Evolutionary conservation across 2,797 vertebrate genomes (phyloP).

Genomic region (Erethizon dorsatum): DNA sequence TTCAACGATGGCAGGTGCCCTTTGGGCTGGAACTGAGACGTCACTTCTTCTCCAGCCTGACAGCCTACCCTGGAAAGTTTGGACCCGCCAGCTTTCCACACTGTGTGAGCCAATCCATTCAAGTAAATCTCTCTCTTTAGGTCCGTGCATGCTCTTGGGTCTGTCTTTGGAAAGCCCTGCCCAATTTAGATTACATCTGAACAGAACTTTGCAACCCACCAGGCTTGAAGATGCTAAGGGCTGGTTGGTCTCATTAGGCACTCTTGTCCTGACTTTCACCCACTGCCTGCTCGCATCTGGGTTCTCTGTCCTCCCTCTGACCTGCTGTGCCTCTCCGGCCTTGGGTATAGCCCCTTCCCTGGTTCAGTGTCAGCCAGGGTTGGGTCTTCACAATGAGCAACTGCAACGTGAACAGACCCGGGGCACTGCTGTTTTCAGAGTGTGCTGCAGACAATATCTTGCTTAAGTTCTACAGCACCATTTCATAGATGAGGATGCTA

Average conservation of each 20-base stretch:
- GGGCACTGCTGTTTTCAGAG: neutral
- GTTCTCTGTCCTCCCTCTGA: neutral
- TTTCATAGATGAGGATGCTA: neutral
- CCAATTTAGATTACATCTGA: neutral
- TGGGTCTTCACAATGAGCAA: neutral
- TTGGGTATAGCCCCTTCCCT: too few species aligned
- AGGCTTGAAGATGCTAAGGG: neutral
- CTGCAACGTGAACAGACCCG: neutral
- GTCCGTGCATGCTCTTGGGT: neutral
- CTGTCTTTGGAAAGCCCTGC: neutral
- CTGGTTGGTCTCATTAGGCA: neutral
- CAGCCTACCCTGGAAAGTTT: neutral
- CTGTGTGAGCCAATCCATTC: neutral
- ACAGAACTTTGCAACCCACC: neutral
- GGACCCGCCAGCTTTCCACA: neutral
- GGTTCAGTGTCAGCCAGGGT: neutral
- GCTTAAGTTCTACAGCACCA: neutral
- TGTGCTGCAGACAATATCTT: neutral
- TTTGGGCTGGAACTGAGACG: neutral
- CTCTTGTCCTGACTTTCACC: neutral
- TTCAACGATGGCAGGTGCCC: neutral
- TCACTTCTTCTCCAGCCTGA: neutral
- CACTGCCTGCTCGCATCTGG: neutral
- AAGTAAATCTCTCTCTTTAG: neutral
- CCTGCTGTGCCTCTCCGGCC: neutral